These are phyloP conservation scores for Chauna torquata DNA, from an alignment of 2,113 vertebrate species.

Conservation along the genomic window DNA sequence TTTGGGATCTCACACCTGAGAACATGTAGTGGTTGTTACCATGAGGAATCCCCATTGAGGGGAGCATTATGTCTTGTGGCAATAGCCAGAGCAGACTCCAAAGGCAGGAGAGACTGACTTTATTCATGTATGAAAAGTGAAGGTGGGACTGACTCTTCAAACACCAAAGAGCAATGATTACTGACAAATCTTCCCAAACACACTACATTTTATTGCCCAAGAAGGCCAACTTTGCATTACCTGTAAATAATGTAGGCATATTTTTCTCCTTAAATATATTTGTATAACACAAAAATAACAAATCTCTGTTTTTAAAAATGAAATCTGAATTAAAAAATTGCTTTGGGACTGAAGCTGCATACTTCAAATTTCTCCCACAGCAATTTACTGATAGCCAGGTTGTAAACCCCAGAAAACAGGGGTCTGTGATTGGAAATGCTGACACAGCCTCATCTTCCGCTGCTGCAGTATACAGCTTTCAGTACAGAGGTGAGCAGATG, in stretches of 20 bases:
- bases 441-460: background rate
- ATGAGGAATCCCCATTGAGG: background rate
- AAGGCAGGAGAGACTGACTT: background rate
- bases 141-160: background rate
- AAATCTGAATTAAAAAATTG: background rate
- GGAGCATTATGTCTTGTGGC: background rate
- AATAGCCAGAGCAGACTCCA: background rate
- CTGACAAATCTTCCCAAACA: background rate
- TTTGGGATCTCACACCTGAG: slow-evolving; percentile 2
- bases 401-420: background rate
- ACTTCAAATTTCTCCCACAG: background rate
- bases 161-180: background rate
- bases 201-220: slow-evolving; percentile 21
- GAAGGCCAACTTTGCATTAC: background rate
- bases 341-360: background rate
- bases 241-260: background rate
- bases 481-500: background rate
- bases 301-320: background rate
- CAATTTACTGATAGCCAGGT: background rate
- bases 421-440: background rate
- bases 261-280: slow-evolving; percentile 34
- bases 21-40: background rate
- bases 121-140: background rate
- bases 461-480: background rate
- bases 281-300: background rate